Base-by-base conservation (phyloP, 2,888 invertebrate species). In the Cepaea hortensis region DNA sequence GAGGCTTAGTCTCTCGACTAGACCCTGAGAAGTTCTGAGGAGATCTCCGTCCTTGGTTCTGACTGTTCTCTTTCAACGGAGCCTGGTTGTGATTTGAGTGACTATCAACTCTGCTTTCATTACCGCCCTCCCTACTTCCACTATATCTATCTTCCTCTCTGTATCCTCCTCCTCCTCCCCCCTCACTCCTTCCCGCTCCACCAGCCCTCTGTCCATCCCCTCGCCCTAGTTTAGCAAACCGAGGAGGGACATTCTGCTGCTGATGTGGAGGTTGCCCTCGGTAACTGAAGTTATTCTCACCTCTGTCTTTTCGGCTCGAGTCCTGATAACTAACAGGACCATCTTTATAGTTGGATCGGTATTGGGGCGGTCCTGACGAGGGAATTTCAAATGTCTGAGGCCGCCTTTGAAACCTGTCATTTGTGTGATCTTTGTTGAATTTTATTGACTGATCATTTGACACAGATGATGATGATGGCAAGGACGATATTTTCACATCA, bases 161-260 rank as follows among this genome's bases (percentile, higher is more conserved):
- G 9, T 82, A 81, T 11, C 76, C 68, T 73, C 48, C 55, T 46
- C 85, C 80, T 48, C 84, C 87, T 46, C 87, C 86, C 50, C 79
- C 77, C 11, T 65, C 62, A 50, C 72, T 65, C 50, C 87, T 62
- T 23, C 20, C 65, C 15, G 76, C 85, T 18, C 85, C 73, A 15
- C 82, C 55, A 65, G 76, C 77, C 46, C 86, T 85, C 13, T 84
- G 76, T 18, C 76, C 84, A 79, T 85, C 81, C 23, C 80, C 79
- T 68, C 80, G n/a, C 15, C 80, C 85, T 48, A 73, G n/a, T 81
- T 79, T 85, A 50, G 87, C 87, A 80, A 87, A 87, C 6, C 87
- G 83, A 23, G 87, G 87, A 15, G 87, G 85, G 20, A 61, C 50
- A 48, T 55, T 68, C 77, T 86, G 85, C 15, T 85, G 84, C 50